These are phyloP conservation scores for Meandrusa payeni DNA, from an alignment of 2,888 invertebrate genomes.

Conservation along the genomic window DNA sequence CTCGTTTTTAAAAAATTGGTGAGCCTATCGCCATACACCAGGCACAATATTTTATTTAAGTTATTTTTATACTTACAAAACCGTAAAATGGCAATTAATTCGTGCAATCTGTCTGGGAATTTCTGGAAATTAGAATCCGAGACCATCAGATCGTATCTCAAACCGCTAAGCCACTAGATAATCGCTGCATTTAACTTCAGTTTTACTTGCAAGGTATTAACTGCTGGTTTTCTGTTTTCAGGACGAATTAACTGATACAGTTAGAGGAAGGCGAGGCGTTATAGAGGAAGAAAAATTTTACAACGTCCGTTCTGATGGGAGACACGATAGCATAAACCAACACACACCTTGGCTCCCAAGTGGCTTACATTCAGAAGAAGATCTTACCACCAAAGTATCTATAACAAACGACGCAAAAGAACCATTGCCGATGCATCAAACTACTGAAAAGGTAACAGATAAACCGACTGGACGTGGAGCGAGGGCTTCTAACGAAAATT, in stretches of 20 bases:
- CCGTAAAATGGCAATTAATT: too few species aligned
- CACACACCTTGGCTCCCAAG: conserved; percentile 67
- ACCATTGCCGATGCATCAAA: conserved; percentile 52
- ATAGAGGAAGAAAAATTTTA: conserved; percentile 74
- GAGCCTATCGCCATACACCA: too few species aligned
- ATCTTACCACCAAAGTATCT: conserved; percentile 66
- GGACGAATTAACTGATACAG: conserved; percentile 48
- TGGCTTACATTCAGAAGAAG: conserved; percentile 57
- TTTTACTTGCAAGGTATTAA: too few species aligned
- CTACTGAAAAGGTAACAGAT: conserved; percentile 69
- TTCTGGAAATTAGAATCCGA: too few species aligned
- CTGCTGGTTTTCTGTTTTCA: conserved; percentile 30
- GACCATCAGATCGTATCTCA: too few species aligned
- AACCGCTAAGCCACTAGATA: too few species aligned
- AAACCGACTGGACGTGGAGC: conserved; percentile 81
- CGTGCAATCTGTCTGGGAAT: too few species aligned
- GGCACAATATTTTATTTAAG: too few species aligned
- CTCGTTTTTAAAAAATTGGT: too few species aligned
- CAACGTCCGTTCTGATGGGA: conserved; percentile 53
- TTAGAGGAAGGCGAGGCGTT: conserved; percentile 65
- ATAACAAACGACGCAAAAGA: conserved; percentile 60
- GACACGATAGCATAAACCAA: conserved; percentile 44
- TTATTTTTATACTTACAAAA: too few species aligned
- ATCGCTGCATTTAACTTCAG: too few species aligned
- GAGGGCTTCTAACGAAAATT: conserved; percentile 81